Percentiles rank a stretch among this genome's conserved stretches.
Evolutionary conservation across 2,113 vertebrate genomes (phyloP).

Genomic region (Formicarius rufipectus): DNA sequence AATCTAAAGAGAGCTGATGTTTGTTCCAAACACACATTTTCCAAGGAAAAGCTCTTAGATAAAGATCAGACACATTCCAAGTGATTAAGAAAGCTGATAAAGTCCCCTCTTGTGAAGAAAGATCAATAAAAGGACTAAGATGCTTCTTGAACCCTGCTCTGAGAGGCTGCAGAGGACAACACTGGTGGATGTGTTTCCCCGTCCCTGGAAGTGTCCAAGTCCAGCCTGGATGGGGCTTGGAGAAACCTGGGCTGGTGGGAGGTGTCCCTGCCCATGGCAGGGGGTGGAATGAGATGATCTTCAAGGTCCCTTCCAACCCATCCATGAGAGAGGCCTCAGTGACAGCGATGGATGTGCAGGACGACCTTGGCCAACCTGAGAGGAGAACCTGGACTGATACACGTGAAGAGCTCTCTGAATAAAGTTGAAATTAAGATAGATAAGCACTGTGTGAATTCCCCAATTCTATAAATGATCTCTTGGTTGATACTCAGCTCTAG

Average conservation of each 20-base stretch:
- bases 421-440: too few species aligned
- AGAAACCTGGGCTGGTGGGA: neutral
- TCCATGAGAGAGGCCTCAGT: too few species aligned
- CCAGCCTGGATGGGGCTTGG: neutral
- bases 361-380: too few species aligned
- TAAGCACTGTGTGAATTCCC: too few species aligned
- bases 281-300: neutral
- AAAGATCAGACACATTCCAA: neutral
- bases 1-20: neutral
- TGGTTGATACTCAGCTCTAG: too few species aligned
- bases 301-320: neutral
- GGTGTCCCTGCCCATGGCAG: neutral
- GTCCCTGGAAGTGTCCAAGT: neutral
- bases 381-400: too few species aligned
- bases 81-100: neutral
- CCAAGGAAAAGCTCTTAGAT: neutral
- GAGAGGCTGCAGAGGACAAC: neutral
- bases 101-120: neutral
- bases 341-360: too few species aligned
- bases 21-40: neutral
- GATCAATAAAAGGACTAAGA: neutral
- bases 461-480: too few species aligned
- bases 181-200: neutral
- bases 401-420: too few species aligned
- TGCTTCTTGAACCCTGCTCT: neutral